phyloP scores from a whole-genome alignment of 2,113 vertebrate genomes.

The Eudorcas thomsonii region DNA sequence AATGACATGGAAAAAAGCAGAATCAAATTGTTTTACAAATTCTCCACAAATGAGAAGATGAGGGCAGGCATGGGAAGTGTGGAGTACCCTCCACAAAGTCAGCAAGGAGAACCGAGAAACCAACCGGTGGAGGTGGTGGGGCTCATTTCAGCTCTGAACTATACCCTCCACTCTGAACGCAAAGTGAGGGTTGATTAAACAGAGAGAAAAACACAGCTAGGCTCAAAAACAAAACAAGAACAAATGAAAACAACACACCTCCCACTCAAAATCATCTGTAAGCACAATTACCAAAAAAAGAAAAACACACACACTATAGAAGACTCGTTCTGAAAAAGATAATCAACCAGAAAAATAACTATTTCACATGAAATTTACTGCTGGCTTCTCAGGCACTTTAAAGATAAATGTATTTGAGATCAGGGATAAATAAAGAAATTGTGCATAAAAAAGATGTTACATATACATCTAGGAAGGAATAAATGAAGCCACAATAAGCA shows the following conservation, averaged over 20 bases:
- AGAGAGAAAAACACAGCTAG: background rate
- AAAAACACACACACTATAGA: background rate
- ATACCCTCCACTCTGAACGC: background rate
- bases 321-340: background rate
- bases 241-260: background rate
- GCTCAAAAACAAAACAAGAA: background rate
- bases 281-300: background rate
- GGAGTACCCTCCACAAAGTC: background rate
- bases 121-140: background rate
- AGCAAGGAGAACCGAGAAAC: background rate
- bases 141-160: background rate
- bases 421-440: background rate
- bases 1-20: background rate
- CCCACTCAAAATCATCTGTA: background rate
- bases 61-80: background rate
- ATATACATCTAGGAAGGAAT: background rate
- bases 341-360: background rate
- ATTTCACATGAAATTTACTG: background rate
- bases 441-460: background rate
- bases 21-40: background rate
- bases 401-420: background rate
- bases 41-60: background rate
- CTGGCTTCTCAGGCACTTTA: background rate
- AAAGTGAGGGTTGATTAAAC: background rate
- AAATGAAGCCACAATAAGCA: background rate